Percentiles rank a stretch among this genome's conserved stretches.
Evolutionary conservation across 2,888 invertebrate genomes (phyloP).

Genomic region (Seira ritae): DNA sequence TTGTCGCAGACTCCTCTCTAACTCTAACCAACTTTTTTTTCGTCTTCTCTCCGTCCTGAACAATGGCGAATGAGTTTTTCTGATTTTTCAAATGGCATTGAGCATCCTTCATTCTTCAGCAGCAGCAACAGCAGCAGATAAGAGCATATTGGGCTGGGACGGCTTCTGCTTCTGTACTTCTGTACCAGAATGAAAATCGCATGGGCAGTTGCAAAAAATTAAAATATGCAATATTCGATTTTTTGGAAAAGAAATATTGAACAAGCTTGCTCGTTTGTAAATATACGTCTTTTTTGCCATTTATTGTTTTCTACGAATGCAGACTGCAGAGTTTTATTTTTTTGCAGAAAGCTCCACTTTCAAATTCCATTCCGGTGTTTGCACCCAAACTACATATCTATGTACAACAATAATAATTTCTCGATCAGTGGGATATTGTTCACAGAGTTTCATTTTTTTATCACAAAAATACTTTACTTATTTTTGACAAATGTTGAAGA

Average conservation of each 20-base stretch:
- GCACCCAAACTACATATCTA: too few relatives aligned
- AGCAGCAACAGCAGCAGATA: background rate
- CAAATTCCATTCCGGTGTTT: background rate
- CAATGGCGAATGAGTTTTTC: background rate
- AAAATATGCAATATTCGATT: too few relatives aligned
- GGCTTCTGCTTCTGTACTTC: background rate
- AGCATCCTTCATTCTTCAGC: background rate
- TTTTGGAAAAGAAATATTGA: conserved; percentile 11
- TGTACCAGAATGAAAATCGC: too few relatives aligned
- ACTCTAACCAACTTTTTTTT: background rate
- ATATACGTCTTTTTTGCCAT: background rate
- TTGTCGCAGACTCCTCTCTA: conserved; percentile 20
- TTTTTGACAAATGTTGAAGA: conserved; percentile 4
- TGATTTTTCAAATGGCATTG: background rate
- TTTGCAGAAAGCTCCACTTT: background rate
- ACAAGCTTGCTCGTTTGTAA: too few relatives aligned
- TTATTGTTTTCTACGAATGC: too few relatives aligned
- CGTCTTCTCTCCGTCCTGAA: background rate
- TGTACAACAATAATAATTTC: background rate
- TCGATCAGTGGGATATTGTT: too few relatives aligned
- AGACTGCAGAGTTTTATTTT: too few relatives aligned
- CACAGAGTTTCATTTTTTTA: too few relatives aligned
- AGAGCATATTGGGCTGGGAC: background rate
- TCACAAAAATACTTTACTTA: background rate
- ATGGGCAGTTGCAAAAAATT: background rate